phyloP scores from a whole-genome alignment of 2,888 invertebrate species.

The Diaphora mendica region DNA sequence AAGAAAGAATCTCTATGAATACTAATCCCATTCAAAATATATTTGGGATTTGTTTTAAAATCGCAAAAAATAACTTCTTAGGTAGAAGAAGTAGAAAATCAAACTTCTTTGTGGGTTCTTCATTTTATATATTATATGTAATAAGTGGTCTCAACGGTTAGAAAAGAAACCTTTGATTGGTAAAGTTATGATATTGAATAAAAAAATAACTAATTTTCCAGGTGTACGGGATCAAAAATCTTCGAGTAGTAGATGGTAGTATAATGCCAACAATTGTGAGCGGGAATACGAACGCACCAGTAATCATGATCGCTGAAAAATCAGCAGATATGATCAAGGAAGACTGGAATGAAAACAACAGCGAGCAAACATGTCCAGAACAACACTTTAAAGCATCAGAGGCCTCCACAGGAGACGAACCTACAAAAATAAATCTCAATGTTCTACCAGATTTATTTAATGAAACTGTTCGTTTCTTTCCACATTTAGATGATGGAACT shows the following conservation, averaged over 20 bases:
- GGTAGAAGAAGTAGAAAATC: too few relatives aligned
- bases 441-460: conserved; percentile 64
- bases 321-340: conserved; percentile 93
- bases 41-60: too few relatives aligned
- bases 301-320: conserved; percentile 94
- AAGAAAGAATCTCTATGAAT: not conserved
- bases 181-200: not conserved
- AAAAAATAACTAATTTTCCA: conserved; percentile 52
- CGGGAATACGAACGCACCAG: conserved; percentile 94
- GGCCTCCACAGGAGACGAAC: conserved; percentile 47
- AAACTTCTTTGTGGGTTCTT: too few relatives aligned
- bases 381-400: conserved; percentile 41
- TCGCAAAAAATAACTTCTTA: not conserved
- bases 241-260: conserved; percentile 93
- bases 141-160: too few relatives aligned
- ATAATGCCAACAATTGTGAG: conserved; percentile 93
- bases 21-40: not conserved
- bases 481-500: conserved; percentile 51
- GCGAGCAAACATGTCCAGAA: conserved; percentile 52
- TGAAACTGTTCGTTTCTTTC: conserved; percentile 70
- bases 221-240: conserved; percentile 88
- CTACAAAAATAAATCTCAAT: conserved; percentile 41
- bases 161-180: not conserved
- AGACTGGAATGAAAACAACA: conserved; percentile 83
- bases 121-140: too few relatives aligned